phyloP scores from a whole-genome alignment of 2,797 vertebrate genomes.

The Psittacula derbiana region DNA sequence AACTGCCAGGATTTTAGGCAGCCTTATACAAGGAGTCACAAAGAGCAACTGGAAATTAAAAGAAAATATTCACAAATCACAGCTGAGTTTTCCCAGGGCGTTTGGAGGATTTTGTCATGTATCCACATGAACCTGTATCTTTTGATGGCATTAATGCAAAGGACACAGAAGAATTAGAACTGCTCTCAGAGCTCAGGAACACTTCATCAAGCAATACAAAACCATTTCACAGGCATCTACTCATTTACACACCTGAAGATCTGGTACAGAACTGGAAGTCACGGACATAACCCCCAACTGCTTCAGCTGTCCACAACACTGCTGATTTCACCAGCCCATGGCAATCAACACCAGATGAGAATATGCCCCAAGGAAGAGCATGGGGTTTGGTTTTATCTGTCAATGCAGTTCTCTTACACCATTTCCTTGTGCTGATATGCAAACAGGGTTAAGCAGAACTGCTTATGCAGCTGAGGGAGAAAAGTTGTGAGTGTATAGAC shows the following conservation, averaged over 20 bases:
- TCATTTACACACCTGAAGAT: background rate
- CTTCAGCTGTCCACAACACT: background rate
- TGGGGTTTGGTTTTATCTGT: conserved; percentile 10
- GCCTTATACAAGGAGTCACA: background rate
- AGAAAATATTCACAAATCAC: background rate
- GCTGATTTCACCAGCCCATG: background rate
- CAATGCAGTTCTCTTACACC: background rate
- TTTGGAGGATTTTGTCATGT: background rate
- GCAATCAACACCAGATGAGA: background rate
- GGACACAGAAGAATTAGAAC: background rate
- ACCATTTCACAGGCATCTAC: background rate
- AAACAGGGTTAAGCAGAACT: conserved; percentile 12
- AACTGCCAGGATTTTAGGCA: background rate
- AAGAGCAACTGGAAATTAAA: background rate
- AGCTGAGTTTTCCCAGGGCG: background rate
- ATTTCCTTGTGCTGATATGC: conserved; percentile 63
- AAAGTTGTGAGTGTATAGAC: background rate
- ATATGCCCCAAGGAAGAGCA: background rate
- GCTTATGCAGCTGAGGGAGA: conserved; percentile 12
- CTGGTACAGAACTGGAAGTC: background rate
- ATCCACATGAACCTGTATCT: background rate
- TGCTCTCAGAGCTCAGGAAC: background rate
- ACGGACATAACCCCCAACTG: background rate
- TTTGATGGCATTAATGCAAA: background rate
- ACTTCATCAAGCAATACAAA: background rate